A percentile compares a stretch with the other conserved stretches of the same genome.
Evolutionary conservation across 2,113 vertebrate genomes (phyloP).

Genomic region (Cyrtonyx montezumae): DNA sequence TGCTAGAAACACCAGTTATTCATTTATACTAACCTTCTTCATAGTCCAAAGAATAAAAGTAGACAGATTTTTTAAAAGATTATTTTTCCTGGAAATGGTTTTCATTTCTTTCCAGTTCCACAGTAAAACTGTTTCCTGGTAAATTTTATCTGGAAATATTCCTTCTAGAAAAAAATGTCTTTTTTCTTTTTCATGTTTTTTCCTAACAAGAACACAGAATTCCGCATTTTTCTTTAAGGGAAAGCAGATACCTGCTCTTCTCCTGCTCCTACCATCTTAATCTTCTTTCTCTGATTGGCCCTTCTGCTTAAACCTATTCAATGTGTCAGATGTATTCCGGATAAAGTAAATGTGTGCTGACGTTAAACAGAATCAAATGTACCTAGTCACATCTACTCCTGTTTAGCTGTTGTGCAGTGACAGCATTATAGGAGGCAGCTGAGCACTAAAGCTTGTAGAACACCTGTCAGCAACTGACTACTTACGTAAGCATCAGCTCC

Average conservation of each 20-base stretch:
- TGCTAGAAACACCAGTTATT: neutral
- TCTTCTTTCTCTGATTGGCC: neutral
- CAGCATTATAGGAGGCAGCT: constrained; percentile 28
- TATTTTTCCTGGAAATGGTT: constrained; percentile 29
- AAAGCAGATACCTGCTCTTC: neutral
- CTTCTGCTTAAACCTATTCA: constrained; percentile 18
- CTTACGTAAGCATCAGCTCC: constrained; percentile 10
- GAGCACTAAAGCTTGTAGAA: constrained; percentile 47
- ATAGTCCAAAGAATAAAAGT: constrained; percentile 50
- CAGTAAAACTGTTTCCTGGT: neutral
- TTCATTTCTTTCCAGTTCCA: constrained; percentile 35
- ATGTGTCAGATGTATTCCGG: neutral
- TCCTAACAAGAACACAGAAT: neutral
- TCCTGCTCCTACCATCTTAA: neutral
- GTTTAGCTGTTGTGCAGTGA: constrained; percentile 27
- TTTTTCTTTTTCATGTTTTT: neutral
- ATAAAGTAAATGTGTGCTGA: constrained; percentile 39
- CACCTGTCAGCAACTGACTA: constrained; percentile 37
- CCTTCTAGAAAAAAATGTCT: neutral
- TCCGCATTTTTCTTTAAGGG: neutral
- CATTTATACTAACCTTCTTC: constrained; percentile 55
- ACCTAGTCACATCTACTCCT: constrained; percentile 28
- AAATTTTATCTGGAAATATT: neutral
- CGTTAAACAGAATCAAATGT: constrained; percentile 9
- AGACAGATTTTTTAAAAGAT: constrained; percentile 39